Evolutionary conservation across 1,140 invertebrate genomes (phyloP), one percentile per base, ranked within the genome.

Genomic region (Zaprionus capensis): DNA sequence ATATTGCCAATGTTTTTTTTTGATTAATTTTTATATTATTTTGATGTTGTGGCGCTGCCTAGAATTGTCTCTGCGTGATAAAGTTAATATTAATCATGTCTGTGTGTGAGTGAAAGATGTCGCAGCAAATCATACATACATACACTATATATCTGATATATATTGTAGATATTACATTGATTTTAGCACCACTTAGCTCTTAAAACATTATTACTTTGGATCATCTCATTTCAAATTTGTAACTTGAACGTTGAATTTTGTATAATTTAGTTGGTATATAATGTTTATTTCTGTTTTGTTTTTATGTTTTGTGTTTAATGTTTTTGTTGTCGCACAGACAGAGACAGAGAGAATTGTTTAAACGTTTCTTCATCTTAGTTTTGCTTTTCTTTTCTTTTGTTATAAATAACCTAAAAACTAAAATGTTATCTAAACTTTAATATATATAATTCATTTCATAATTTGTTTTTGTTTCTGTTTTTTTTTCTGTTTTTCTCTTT

Each of bases 351-450:
- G 41, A 78, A 69, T 63, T 67, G 53, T 71, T 75, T 66, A 67
- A 76, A 71, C 76, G 59, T 57, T 67, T 67, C 56, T 58, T 78
- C 65, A 69, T 76, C 70, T 62, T 76, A 61, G 11, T 57, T 65
- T 63, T 17, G n/a, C 5, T 44, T 44, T 44, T 44, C 38, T 41
- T 77, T 83, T 17, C 20, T 80, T 66, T 57, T 64, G 15, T 64
- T 78, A 88, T 88, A 88, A 88, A 83, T 84, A 84, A 78, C 71
- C 84, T 87, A 87, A 84, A 84, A 67, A 46, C 86, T 90, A 90
- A 85, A 85, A 80, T 67, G 85, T 80, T 90, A 85, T 90, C 82
- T 90, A 90, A 65, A 81, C 74, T 83, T 83, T 77, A 88, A 77
- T 77, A 72, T 78, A n/a, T 44, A 88, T 86, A 83, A 78, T 88